Percentiles rank a stretch among this genome's conserved stretches.
Conservation (phyloP, 2,797 vertebrate genomes). For the Sebastes vulpes region DNA sequence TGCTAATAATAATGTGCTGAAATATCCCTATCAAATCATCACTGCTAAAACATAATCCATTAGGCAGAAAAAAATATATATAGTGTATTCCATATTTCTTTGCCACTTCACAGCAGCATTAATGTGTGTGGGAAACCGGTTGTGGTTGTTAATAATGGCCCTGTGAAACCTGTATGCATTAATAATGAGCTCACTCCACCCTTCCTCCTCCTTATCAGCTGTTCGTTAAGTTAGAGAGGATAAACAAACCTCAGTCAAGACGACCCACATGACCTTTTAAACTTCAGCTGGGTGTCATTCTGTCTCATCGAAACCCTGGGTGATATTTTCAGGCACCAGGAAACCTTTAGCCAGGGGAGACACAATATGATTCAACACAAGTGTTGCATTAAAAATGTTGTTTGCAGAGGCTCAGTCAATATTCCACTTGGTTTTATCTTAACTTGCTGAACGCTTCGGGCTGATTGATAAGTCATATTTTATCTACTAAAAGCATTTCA, state of each 20-base stretch:
- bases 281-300: constrained; percentile 18
- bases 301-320: background rate
- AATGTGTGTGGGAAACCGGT: constrained; percentile 14
- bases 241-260: constrained; percentile 47
- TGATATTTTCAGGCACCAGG: constrained; percentile 18
- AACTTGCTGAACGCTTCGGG: constrained; percentile 32
- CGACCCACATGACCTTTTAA: constrained; percentile 43
- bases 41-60: constrained; percentile 5
- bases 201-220: constrained; percentile 25
- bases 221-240: constrained; percentile 43
- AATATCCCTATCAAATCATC: constrained; percentile 19
- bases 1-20: constrained; percentile 11
- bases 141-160: constrained; percentile 34
- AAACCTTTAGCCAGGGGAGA: constrained; percentile 22
- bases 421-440: constrained; percentile 62
- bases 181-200: constrained; percentile 42
- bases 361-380: constrained; percentile 22
- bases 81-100: background rate
- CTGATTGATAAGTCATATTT: constrained; percentile 60
- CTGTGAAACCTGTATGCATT: constrained; percentile 54
- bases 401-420: constrained; percentile 48
- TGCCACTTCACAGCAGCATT: constrained; percentile 8
- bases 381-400: constrained; percentile 43
- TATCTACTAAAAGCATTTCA: constrained; percentile 62
- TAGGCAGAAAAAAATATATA: background rate